Percentiles rank a stretch among this genome's conserved stretches.
phyloP scores from a whole-genome alignment of 2,797 vertebrate genomes.

The Epinephelus malabaricus region DNA sequence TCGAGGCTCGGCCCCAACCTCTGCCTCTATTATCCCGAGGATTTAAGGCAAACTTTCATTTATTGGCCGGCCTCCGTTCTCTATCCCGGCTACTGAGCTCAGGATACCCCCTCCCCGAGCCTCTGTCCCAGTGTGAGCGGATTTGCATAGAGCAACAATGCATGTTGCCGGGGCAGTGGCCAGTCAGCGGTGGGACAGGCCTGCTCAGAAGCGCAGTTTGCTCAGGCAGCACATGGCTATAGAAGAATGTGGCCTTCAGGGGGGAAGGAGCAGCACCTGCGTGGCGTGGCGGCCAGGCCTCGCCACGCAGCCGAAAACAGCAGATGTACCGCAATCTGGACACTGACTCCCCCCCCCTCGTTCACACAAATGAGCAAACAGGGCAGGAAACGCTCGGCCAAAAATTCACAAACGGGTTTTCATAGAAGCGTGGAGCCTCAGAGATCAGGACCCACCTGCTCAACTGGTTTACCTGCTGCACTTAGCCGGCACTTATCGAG shows the following conservation, averaged over 20 bases:
- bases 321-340: constrained; percentile 74
- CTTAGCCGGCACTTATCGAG: not conserved
- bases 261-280: constrained; percentile 73
- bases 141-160: constrained; percentile 95
- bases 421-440: not conserved
- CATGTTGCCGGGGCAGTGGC: constrained; percentile 89
- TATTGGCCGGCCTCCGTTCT: constrained; percentile 91
- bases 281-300: constrained; percentile 44
- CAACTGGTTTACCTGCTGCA: constrained; percentile 22
- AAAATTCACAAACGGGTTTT: not conserved
- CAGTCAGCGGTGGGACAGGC: constrained; percentile 83
- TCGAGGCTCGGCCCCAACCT: constrained; percentile 93
- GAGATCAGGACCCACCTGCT: constrained; percentile 17
- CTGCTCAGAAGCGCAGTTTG: constrained; percentile 63
- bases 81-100: constrained; percentile 86
- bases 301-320: constrained; percentile 43
- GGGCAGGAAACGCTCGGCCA: constrained; percentile 2
- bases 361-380: constrained; percentile 56
- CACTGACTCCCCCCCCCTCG: constrained; percentile 1
- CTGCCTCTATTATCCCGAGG: constrained; percentile 95
- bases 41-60: constrained; percentile 97
- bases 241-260: constrained; percentile 76
- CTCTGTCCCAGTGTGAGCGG: constrained; percentile 90
- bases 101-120: constrained; percentile 81
- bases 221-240: constrained; percentile 73